phyloP scores from a whole-genome alignment of 1,140 invertebrate genomes.

The Danaus plexippus region DNA sequence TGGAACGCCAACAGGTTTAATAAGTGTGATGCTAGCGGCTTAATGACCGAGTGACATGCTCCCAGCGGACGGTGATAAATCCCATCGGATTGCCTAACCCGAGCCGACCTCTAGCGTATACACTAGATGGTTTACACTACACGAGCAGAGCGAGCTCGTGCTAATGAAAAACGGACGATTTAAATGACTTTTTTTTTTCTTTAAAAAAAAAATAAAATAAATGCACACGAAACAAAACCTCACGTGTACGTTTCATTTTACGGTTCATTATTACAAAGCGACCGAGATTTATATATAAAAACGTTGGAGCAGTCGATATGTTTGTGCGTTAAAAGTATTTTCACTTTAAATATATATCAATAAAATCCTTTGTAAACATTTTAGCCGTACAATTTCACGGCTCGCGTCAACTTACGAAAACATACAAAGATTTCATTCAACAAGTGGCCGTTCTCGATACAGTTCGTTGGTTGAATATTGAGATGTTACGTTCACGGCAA shows the following conservation, averaged over 20 bases:
- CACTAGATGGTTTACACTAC: no score
- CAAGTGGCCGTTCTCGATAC: constrained; percentile 37
- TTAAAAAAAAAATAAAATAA: no score
- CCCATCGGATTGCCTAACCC: constrained; percentile 3
- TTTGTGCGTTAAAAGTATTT: no score
- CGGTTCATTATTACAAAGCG: no score
- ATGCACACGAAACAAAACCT: no score
- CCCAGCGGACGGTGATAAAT: constrained; percentile 4
- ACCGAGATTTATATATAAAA: no score
- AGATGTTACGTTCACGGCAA: constrained; percentile 3
- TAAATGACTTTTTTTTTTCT: no score
- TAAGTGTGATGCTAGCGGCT: background rate
- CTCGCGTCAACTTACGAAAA: constrained; percentile 42
- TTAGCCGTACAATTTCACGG: constrained; percentile 20
- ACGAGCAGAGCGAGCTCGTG: no score
- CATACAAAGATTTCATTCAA: constrained; percentile 58
- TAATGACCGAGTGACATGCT: constrained; percentile 1
- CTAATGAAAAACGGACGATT: no score
- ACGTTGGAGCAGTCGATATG: no score
- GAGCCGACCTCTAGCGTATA: background rate
- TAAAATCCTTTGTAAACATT: constrained; percentile 15
- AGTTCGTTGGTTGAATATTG: constrained; percentile 13
- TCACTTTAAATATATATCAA: background rate
- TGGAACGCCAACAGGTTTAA: background rate
- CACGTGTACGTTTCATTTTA: no score